Evolutionary conservation across 2,113 vertebrate species (phyloP).

Genomic region (Oryzias javanicus): DNA sequence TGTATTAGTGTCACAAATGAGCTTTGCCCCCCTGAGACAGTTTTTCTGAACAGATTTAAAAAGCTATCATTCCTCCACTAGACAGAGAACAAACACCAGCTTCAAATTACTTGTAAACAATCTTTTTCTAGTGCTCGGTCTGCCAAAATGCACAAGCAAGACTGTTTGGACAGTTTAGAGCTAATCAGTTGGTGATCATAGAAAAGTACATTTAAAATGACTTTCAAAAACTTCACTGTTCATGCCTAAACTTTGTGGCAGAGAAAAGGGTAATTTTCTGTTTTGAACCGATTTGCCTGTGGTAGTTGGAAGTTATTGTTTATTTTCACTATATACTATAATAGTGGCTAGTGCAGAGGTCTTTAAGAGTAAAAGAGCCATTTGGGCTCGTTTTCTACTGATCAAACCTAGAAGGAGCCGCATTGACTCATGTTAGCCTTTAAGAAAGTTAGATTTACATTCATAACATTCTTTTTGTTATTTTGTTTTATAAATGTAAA

Average conservation of each 20-base stretch:
- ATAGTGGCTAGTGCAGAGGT: too few relatives aligned
- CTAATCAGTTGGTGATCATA: slow-evolving; percentile 47
- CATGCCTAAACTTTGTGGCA: slow-evolving; percentile 32
- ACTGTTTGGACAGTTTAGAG: slow-evolving; percentile 40
- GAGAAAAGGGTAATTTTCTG: neutral
- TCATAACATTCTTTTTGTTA: too few relatives aligned
- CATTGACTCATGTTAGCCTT: too few relatives aligned
- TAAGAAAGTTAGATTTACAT: too few relatives aligned
- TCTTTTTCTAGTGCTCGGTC: slow-evolving; percentile 44
- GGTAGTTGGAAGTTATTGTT: too few relatives aligned
- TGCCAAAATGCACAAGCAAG: slow-evolving; percentile 25
- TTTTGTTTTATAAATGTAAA: too few relatives aligned
- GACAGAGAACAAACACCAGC: slow-evolving; percentile 41
- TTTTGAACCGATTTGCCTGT: too few relatives aligned
- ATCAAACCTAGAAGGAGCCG: too few relatives aligned
- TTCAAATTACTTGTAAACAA: slow-evolving; percentile 62
- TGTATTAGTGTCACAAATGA: slow-evolving; percentile 62
- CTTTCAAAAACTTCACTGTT: slow-evolving; percentile 47
- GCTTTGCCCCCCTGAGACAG: slow-evolving; percentile 40
- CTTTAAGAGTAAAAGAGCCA: too few relatives aligned
- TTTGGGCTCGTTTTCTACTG: too few relatives aligned
- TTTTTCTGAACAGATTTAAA: slow-evolving; percentile 45
- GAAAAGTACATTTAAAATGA: slow-evolving; percentile 49
- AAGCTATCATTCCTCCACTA: slow-evolving; percentile 42
- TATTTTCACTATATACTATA: too few relatives aligned